Evolutionary conservation across 2,113 vertebrate species (phyloP).

Genomic region (Ageneiosus marmoratus): DNA sequence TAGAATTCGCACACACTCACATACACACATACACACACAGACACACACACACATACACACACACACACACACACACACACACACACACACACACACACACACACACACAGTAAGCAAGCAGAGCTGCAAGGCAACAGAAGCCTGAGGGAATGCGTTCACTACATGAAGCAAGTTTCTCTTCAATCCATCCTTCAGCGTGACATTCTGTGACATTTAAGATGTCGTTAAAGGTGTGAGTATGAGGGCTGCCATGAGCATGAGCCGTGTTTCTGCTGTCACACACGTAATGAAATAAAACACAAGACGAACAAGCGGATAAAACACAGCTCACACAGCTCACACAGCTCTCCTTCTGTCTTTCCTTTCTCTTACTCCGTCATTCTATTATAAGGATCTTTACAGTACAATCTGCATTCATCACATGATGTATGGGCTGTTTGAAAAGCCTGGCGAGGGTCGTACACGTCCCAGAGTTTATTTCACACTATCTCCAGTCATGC

Average conservation of each 20-base stretch:
- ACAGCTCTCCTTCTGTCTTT: neutral
- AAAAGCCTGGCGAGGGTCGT: neutral
- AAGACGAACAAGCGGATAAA: conserved; percentile 56
- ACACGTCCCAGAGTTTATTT: neutral
- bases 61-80: no score
- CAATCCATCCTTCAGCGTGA: conserved; percentile 71
- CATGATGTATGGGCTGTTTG: neutral
- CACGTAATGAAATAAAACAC: conserved; percentile 58
- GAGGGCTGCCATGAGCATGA: neutral
- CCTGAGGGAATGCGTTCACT: conserved; percentile 9
- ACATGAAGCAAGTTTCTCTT: conserved; percentile 30
- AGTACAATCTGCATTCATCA: neutral
- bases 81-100: neutral
- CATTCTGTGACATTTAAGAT: conserved; percentile 81
- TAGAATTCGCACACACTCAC: no score
- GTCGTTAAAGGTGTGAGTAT: conserved; percentile 75
- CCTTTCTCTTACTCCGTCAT: neutral
- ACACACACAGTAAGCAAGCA: neutral
- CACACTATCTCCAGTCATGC: neutral
- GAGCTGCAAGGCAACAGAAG: conserved; percentile 5
- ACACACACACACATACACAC: no score
- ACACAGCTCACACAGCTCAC: neutral
- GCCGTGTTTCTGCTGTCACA: conserved; percentile 55
- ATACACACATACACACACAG: no score
- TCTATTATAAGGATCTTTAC: neutral